These are phyloP conservation scores for Vanessa tameamea DNA, from an alignment of 1,140 invertebrate species.

Conservation along the genomic window DNA sequence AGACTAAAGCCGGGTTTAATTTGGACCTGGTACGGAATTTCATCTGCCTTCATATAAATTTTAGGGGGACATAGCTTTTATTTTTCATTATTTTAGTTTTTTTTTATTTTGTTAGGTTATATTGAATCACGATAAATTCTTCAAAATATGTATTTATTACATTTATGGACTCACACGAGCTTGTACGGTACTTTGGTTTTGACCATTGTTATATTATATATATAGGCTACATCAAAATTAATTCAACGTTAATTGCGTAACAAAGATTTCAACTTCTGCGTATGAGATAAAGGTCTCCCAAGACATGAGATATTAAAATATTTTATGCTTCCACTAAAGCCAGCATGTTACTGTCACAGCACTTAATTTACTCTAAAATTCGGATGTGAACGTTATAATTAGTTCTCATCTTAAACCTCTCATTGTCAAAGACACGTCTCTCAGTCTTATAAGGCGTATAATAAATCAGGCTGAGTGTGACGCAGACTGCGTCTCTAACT, in stretches of 20 bases:
- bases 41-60: constrained; percentile 27
- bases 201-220: too few relatives aligned
- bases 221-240: too few relatives aligned
- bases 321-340: neutral
- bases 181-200: too few relatives aligned
- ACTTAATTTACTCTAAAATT: constrained; percentile 4
- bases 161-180: too few relatives aligned
- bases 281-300: neutral
- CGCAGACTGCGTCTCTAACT: constrained; percentile 13
- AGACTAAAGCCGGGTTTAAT: constrained; percentile 31
- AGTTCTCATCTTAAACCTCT: neutral
- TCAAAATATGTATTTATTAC: too few relatives aligned
- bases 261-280: neutral
- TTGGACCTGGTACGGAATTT: constrained; percentile 33
- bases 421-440: constrained; percentile 17
- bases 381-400: constrained; percentile 3
- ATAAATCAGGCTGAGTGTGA: constrained; percentile 28
- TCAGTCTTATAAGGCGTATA: constrained; percentile 23
- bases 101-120: too few relatives aligned
- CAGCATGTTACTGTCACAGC: constrained; percentile 5
- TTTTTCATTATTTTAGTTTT: neutral
- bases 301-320: constrained; percentile 1
- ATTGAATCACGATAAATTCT: too few relatives aligned
- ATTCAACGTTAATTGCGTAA: too few relatives aligned
- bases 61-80: constrained; percentile 1